Base-by-base conservation (phyloP, 2,113 vertebrate genomes). In the Tympanuchus pallidicinctus region DNA sequence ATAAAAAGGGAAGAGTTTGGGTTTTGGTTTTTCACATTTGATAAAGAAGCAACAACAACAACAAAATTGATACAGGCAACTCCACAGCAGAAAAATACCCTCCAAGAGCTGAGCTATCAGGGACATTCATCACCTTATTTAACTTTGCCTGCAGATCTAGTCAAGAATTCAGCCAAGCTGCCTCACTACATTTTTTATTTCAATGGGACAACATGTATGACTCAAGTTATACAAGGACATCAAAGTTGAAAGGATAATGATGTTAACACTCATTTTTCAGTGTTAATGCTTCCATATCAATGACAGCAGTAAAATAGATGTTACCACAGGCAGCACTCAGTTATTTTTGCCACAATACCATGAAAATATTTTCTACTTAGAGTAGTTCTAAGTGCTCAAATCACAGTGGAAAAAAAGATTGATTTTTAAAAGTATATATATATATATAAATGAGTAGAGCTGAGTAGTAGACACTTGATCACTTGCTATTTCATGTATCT, bases 211-310 rank as follows among this genome's bases (percentile, higher is more conserved):
- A 67, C 54, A 59, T 32, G 84, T 15, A 65, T 1, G 2, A 83
- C 67, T 77, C 40, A 66, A 90, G 64, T 83, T 82, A 92, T 64
- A 36, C 28, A 66, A 71, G 40, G 54, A 94, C 57, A 89, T 84
- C 43, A 73, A 72, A 61, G 70, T 11, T 90, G 88, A 92, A 88
- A 93, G 66, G 63, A 92, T 88, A 86, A 90, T 57, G 16, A 28
- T 74, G 56, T 56, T 85, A 79, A 87, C 1, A 2, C 13, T 61
- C 77, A 79, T 87, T 92, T 93, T 95, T 96, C 92, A 90, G 45
- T 1, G 0, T 25, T 67, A 87, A 72, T 56, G 50, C 25, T 3
- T 2, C 84, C 63, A 36, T 69, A 89, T 12, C 70, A 69, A 22
- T 65, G 84, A 83, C 83, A 92, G 43, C 52, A 73, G 45, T 21